A percentile compares a stretch with the other conserved stretches of the same genome.
Evolutionary conservation across 2,113 vertebrate species (phyloP).

Genomic region (Erythrolamprus reginae): DNA sequence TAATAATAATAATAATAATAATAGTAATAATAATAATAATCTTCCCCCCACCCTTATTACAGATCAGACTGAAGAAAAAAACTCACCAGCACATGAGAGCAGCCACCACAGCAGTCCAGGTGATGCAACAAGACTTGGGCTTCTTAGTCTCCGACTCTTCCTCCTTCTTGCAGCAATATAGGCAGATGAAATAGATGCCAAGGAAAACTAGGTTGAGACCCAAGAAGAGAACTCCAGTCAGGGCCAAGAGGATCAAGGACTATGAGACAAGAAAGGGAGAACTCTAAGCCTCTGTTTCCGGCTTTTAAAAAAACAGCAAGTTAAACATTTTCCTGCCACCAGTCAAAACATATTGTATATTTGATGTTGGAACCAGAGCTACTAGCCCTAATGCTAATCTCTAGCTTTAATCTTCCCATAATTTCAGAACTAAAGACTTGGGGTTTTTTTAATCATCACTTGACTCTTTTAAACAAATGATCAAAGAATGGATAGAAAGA

Average conservation of each 20-base stretch:
- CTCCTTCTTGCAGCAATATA: slow-evolving; percentile 80
- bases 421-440: neutral
- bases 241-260: slow-evolving; percentile 87
- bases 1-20: too few relatives aligned
- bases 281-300: neutral
- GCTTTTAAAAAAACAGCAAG: neutral
- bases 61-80: neutral
- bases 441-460: neutral
- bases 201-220: slow-evolving; percentile 89
- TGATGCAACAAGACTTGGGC: slow-evolving; percentile 80
- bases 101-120: slow-evolving; percentile 84
- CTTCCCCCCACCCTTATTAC: neutral
- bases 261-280: slow-evolving; percentile 39
- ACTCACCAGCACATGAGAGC: slow-evolving; percentile 92
- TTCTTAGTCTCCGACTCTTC: slow-evolving; percentile 75
- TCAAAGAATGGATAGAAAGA: neutral
- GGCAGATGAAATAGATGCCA: slow-evolving; percentile 78
- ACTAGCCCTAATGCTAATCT: neutral
- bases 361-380: neutral
- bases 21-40: too few relatives aligned
- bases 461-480: neutral
- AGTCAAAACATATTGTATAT: neutral
- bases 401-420: neutral
- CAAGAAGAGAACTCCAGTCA: slow-evolving; percentile 79
- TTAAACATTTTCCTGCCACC: neutral